Evolutionary conservation across 2,888 invertebrate genomes (phyloP).

Genomic region (Cybosia mesomella): DNA sequence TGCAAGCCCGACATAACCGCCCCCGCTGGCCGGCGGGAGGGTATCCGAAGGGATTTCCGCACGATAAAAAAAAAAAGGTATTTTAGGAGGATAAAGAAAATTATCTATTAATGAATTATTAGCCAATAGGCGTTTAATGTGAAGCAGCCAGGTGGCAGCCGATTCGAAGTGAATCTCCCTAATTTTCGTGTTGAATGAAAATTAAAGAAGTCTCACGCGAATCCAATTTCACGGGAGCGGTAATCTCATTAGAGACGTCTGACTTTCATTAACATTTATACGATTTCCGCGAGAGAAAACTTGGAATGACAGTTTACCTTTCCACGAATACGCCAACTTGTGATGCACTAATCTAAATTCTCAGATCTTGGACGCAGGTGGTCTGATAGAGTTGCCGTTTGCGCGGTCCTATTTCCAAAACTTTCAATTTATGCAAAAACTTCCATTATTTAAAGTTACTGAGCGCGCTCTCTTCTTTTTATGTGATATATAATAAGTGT

Average conservation of each 20-base stretch:
- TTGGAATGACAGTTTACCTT: conserved; percentile 65
- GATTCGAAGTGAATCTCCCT: conserved; percentile 64
- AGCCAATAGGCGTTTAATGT: conserved; percentile 51
- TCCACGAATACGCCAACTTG: conserved; percentile 57
- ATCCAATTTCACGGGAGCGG: conserved; percentile 83
- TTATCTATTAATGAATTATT: conserved; percentile 29
- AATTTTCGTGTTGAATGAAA: conserved; percentile 82
- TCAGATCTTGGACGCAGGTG: conserved; percentile 72
- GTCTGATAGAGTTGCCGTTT: conserved; percentile 67
- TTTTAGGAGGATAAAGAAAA: background rate
- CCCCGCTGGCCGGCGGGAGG: too few relatives aligned
- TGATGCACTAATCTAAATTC: conserved; percentile 81
- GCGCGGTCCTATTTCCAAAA: conserved; percentile 61
- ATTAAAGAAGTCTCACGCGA: conserved; percentile 83
- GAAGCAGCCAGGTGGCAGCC: conserved; percentile 59
- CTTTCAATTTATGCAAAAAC: conserved; percentile 73
- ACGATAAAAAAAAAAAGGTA: too few relatives aligned
- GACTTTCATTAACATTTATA: conserved; percentile 86
- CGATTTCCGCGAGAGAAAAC: conserved; percentile 77
- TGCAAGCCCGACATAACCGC: too few relatives aligned
- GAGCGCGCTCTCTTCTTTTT: conserved; percentile 44
- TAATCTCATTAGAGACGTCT: conserved; percentile 85
- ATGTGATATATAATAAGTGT: conserved; percentile 43
- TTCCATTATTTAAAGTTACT: conserved; percentile 56
- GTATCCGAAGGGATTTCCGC: too few relatives aligned